These are phyloP conservation scores for Copidosoma aretas DNA, from an alignment of 2,888 invertebrate genomes.

Conservation along the genomic window DNA sequence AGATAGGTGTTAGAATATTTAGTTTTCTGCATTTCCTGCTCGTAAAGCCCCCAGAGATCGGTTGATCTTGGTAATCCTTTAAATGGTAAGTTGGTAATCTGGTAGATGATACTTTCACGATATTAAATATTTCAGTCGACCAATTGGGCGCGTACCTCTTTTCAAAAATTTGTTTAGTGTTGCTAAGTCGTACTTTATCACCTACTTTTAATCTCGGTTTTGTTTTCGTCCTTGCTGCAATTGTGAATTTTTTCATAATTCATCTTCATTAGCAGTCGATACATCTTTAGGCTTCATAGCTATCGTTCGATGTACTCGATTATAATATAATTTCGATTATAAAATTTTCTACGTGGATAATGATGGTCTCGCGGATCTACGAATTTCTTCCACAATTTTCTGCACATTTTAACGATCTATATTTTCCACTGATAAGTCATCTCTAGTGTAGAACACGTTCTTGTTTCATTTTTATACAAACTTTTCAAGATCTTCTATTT, in stretches of 20 bases:
- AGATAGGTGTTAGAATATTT: constrained; percentile 30
- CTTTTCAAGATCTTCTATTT: background rate
- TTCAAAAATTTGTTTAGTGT: constrained; percentile 49
- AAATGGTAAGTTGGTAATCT: constrained; percentile 45
- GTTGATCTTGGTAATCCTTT: constrained; percentile 47
- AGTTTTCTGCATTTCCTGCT: constrained; percentile 29
- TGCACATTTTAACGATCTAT: background rate
- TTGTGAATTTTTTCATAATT: background rate
- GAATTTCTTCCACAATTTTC: background rate
- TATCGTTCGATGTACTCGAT: constrained; percentile 10
- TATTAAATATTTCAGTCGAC: constrained; percentile 54
- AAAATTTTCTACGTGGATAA: background rate
- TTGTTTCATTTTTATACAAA: background rate
- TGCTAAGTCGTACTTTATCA: constrained; percentile 45
- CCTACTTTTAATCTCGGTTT: constrained; percentile 34
- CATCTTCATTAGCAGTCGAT: constrained; percentile 36
- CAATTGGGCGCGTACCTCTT: constrained; percentile 52
- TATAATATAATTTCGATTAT: too few species aligned
- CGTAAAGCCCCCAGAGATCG: constrained; percentile 45
- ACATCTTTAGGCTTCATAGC: constrained; percentile 30
- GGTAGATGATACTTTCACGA: constrained; percentile 48
- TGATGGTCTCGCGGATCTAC: background rate
- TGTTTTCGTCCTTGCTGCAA: background rate
- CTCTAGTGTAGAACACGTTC: background rate
- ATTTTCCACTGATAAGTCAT: constrained; percentile 47